Percentiles rank a stretch among this genome's conserved stretches.
phyloP scores from a whole-genome alignment of 2,888 invertebrate species.

The Nysson spinosus region DNA sequence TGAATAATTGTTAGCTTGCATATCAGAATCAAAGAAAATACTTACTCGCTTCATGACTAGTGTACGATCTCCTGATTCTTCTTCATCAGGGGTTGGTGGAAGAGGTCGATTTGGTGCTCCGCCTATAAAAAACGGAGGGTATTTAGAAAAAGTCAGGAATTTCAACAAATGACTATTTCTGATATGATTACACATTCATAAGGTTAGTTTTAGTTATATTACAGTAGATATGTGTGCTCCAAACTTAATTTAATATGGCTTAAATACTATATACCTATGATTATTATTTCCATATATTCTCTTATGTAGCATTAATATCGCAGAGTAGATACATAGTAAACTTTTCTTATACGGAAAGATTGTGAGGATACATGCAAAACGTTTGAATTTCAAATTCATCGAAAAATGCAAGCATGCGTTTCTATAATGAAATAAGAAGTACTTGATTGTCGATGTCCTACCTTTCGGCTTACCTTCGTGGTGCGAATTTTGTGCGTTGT shows the following conservation, averaged over 20 bases:
- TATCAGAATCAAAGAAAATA: slow-evolving; percentile 61
- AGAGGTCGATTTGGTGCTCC: slow-evolving; percentile 94
- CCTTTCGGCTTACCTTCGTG: slow-evolving; percentile 74
- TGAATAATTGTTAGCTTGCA: slow-evolving; percentile 61
- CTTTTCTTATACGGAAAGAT: neutral
- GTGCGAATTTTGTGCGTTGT: slow-evolving; percentile 74
- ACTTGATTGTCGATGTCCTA: slow-evolving; percentile 45
- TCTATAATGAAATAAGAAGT: neutral
- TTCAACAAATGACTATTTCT: no score
- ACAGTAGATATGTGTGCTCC: no score
- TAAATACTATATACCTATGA: no score
- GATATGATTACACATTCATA: no score
- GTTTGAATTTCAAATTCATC: neutral
- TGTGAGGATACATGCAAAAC: neutral
- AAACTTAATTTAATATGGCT: no score
- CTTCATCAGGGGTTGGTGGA: slow-evolving; percentile 96
- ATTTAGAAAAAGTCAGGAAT: no score
- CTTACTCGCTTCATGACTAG: slow-evolving; percentile 95
- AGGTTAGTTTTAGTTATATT: no score
- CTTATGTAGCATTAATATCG: no score
- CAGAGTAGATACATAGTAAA: neutral
- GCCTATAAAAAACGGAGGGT: slow-evolving; percentile 77
- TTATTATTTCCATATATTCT: no score
- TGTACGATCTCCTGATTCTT: slow-evolving; percentile 91
- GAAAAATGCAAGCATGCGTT: neutral